Evolutionary conservation across 2,113 vertebrate genomes (phyloP).

Genomic region (Setophaga petechia): DNA sequence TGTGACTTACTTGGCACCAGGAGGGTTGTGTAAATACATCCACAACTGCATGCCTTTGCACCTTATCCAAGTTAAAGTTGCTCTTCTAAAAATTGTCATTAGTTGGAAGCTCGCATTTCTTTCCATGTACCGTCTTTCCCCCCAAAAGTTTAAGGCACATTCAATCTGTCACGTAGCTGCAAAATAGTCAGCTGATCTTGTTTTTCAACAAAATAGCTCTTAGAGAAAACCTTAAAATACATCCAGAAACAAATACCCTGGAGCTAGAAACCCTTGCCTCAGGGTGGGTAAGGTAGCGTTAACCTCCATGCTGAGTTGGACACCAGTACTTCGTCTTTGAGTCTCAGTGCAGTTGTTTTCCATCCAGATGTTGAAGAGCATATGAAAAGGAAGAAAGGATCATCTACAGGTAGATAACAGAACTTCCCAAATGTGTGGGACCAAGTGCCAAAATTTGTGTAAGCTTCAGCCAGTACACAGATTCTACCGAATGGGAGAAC

Average conservation of each 20-base stretch:
- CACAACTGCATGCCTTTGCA: background rate
- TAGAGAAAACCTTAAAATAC: background rate
- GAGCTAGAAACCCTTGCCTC: background rate
- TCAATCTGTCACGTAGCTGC: background rate
- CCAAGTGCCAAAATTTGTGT: background rate
- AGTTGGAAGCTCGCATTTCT: background rate
- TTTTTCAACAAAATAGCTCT: background rate
- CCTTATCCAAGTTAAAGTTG: background rate
- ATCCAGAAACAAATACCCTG: background rate
- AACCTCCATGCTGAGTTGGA: background rate
- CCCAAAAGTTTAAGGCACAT: background rate
- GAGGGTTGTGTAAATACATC: background rate
- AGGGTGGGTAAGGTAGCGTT: background rate
- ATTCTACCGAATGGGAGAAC: fast-evolving
- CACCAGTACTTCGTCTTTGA: background rate
- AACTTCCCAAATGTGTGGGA: background rate
- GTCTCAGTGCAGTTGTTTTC: background rate
- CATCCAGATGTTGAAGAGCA: background rate
- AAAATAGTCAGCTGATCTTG: background rate
- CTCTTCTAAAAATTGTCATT: background rate
- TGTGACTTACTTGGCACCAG: background rate
- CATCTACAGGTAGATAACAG: background rate
- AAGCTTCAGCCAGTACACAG: background rate
- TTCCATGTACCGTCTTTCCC: fast-evolving
- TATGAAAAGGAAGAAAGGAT: background rate